Evolutionary conservation across 2,888 invertebrate genomes (phyloP).

Genomic region (Hydroisotoma schaefferi): DNA sequence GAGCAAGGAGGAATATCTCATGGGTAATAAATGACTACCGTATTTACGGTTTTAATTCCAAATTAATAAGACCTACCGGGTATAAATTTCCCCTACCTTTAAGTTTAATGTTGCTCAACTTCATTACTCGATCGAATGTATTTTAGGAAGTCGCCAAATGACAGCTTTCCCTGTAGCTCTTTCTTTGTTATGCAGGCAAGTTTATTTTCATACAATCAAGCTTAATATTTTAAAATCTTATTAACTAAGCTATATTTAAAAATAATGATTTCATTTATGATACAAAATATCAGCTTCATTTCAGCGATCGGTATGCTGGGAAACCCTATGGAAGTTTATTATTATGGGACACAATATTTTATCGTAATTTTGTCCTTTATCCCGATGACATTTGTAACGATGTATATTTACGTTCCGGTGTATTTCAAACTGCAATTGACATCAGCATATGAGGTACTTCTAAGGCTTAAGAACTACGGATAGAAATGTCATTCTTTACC

Average conservation of each 20-base stretch:
- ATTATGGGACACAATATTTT: conserved; percentile 75
- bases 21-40: conserved; percentile 35
- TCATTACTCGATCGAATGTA: too few relatives aligned
- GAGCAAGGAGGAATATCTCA: conserved; percentile 49
- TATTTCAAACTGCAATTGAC: conserved; percentile 78
- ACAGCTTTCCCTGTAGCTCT: conserved; percentile 35
- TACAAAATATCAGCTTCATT: conserved; percentile 22
- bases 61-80: too few relatives aligned
- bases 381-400: conserved; percentile 50
- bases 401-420: conserved; percentile 76
- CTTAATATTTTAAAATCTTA: background rate
- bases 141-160: conserved; percentile 31
- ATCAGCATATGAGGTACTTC: conserved; percentile 82
- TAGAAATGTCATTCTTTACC: too few relatives aligned
- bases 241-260: background rate
- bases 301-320: conserved; percentile 36
- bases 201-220: too few relatives aligned
- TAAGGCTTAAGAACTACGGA: background rate
- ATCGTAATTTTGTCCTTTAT: conserved; percentile 76
- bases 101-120: too few relatives aligned
- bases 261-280: background rate
- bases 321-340: conserved; percentile 33
- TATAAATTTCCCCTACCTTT: too few relatives aligned
- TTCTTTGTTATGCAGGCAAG: conserved; percentile 32
- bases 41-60: too few relatives aligned